Conservation (phyloP, 2,113 vertebrate genomes). For the Perca flavescens region DNA sequence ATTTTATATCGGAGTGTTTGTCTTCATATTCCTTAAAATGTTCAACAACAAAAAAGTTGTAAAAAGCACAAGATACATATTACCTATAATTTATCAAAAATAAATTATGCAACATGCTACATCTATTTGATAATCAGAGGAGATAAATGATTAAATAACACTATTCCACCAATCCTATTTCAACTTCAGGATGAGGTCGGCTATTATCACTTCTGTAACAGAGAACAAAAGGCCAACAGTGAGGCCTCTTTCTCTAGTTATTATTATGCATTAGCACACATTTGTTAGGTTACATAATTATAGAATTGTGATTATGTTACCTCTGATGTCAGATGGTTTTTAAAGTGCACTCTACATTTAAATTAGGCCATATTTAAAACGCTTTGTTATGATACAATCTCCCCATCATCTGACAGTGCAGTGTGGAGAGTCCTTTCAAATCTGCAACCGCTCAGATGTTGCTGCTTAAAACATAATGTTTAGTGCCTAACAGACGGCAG, state of each 20-base stretch:
- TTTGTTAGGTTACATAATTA: slow-evolving; percentile 43
- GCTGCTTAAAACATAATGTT: slow-evolving; percentile 37
- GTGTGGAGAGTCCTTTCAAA: slow-evolving; percentile 38
- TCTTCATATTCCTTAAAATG: background rate
- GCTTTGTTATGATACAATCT: slow-evolving; percentile 56
- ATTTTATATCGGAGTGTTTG: background rate
- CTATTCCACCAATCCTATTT: slow-evolving; percentile 42
- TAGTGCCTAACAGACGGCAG: background rate
- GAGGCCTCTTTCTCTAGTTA: slow-evolving; percentile 30
- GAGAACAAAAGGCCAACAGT: slow-evolving; percentile 58
- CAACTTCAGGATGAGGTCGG: slow-evolving; percentile 45
- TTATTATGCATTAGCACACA: slow-evolving; percentile 60
- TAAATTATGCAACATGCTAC: background rate
- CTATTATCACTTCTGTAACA: slow-evolving; percentile 52
- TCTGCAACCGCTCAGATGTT: slow-evolving; percentile 26
- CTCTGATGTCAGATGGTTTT: slow-evolving; percentile 67
- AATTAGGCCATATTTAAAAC: slow-evolving; percentile 57
- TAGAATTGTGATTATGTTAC: slow-evolving; percentile 28
- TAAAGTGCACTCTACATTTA: slow-evolving; percentile 61
- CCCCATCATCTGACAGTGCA: slow-evolving; percentile 4
- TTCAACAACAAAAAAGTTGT: background rate
- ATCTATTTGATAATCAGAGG: slow-evolving; percentile 34
- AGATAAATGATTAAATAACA: slow-evolving; percentile 46
- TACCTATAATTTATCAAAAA: slow-evolving; percentile 8
- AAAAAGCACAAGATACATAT: background rate